Evolutionary conservation across 2,888 invertebrate species (phyloP).

Genomic region (Thereva nobilitata): DNA sequence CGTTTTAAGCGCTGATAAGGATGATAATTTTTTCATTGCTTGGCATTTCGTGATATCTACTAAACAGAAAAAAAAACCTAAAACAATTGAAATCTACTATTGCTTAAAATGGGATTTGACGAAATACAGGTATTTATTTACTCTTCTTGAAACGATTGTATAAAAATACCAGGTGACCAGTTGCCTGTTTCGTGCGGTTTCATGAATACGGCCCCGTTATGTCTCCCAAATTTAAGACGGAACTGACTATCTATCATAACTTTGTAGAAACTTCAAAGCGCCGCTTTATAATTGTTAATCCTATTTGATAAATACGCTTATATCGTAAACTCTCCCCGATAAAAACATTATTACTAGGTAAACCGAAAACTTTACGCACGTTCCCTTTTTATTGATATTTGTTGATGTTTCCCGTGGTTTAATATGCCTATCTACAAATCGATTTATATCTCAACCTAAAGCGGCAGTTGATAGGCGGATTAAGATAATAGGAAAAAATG

Average conservation of each 20-base stretch:
- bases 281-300: constrained; percentile 52
- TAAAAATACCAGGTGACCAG: background rate
- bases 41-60: constrained; percentile 37
- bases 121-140: too few species aligned
- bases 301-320: constrained; percentile 55
- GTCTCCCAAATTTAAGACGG: background rate
- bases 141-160: too few species aligned
- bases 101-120: constrained; percentile 28
- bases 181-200: background rate
- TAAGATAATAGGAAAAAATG: constrained; percentile 7
- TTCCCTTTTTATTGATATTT: constrained; percentile 2
- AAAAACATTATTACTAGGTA: constrained; percentile 15
- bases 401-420: constrained; percentile 13
- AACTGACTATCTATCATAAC: background rate
- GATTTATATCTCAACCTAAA: constrained; percentile 17
- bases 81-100: constrained; percentile 41
- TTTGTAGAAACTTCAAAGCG: constrained; percentile 46
- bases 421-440: constrained; percentile 28
- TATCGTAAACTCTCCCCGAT: constrained; percentile 41
- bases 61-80: background rate
- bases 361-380: background rate
- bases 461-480: constrained; percentile 27
- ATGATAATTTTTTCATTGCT: constrained; percentile 12
- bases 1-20: constrained; percentile 36
- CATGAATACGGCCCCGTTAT: too few species aligned